Evolutionary conservation across 2,113 vertebrate species (phyloP).

Genomic region (Mionectes macconnelli): DNA sequence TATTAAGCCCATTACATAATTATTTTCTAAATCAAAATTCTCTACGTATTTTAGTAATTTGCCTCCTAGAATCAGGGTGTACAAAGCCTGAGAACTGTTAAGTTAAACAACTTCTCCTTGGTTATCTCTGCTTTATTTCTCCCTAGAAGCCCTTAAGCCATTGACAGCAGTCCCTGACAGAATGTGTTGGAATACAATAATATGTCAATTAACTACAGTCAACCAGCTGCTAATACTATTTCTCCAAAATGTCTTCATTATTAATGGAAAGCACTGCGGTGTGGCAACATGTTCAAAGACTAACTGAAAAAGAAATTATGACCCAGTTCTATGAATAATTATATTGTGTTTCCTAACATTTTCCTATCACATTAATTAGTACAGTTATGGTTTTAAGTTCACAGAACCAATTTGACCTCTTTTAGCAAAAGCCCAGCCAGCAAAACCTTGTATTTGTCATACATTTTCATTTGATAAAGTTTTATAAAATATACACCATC

Average conservation of each 20-base stretch:
- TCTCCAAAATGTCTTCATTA: constrained; percentile 64
- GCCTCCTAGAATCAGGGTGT: constrained; percentile 3
- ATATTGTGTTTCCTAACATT: constrained; percentile 11
- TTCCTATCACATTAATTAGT: constrained; percentile 7
- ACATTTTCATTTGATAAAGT: neutral
- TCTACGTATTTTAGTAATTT: constrained; percentile 2
- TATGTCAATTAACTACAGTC: constrained; percentile 68
- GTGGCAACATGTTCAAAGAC: constrained; percentile 21
- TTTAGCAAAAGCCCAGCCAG: constrained; percentile 17
- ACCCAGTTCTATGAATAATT: constrained; percentile 50
- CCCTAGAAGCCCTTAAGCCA: constrained; percentile 39
- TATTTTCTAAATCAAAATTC: constrained; percentile 35
- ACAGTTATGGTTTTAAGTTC: constrained; percentile 30
- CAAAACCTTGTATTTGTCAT: neutral
- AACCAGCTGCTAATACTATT: constrained; percentile 65
- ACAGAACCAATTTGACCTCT: constrained; percentile 41
- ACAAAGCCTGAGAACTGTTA: constrained; percentile 35
- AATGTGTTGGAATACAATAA: constrained; percentile 68
- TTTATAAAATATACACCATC: neutral
- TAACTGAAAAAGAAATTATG: constrained; percentile 46
- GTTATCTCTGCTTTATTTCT: constrained; percentile 55
- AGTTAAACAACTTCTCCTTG: constrained; percentile 52
- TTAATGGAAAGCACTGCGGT: constrained; percentile 59
- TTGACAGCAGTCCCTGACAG: constrained; percentile 39
- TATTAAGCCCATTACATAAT: neutral